Percentiles rank a stretch among this genome's conserved stretches.
Evolutionary conservation across 2,113 vertebrate genomes (phyloP).

Genomic region (Coptodon rendalli): DNA sequence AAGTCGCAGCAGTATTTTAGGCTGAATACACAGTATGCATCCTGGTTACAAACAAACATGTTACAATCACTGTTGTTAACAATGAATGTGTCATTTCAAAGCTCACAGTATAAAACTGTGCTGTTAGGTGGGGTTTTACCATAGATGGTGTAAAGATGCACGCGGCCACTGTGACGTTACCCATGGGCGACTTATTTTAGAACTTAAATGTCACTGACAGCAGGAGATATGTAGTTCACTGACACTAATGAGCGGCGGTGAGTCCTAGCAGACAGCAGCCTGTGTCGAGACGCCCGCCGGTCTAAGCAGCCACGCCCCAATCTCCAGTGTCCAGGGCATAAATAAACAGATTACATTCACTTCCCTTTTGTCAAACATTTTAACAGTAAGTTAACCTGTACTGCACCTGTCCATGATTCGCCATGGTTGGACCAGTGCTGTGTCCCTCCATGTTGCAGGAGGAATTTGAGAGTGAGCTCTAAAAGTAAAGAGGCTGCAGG

Average conservation of each 20-base stretch:
- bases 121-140: neutral
- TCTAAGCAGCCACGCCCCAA: neutral
- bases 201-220: neutral
- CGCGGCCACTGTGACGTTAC: neutral
- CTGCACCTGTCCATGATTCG: too few species aligned
- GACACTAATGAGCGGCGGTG: neutral
- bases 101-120: neutral
- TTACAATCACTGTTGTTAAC: neutral
- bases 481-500: too few species aligned
- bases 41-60: neutral
- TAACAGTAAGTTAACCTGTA: neutral
- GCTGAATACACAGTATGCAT: neutral
- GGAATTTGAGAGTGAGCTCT: too few species aligned
- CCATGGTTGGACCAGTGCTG: too few species aligned
- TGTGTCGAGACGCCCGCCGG: neutral
- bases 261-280: neutral
- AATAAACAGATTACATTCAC: neutral
- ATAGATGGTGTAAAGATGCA: neutral
- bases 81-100: neutral
- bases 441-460: too few species aligned
- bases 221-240: neutral
- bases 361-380: neutral
- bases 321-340: neutral
- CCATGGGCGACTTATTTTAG: neutral
- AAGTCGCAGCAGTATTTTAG: neutral